Evolutionary conservation across 1,140 invertebrate species (phyloP).

Genomic region (Drosophila kikkawai): DNA sequence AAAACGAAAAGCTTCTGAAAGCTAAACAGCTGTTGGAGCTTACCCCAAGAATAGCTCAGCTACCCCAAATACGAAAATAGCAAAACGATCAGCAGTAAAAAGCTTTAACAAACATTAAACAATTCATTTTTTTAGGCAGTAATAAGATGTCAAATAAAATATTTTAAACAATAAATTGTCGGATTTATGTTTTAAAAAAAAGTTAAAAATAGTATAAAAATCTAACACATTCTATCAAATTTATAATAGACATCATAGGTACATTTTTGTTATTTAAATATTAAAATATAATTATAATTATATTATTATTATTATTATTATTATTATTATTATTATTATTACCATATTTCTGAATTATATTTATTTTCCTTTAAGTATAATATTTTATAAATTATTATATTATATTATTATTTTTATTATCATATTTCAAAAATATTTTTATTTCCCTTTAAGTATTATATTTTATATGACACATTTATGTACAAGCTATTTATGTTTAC

Average conservation of each 20-base stretch:
- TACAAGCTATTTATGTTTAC: conserved; percentile 10
- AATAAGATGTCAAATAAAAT: not conserved
- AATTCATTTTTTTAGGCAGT: too few relatives aligned
- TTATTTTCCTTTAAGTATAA: too few relatives aligned
- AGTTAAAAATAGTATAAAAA: too few relatives aligned
- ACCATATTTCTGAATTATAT: too few relatives aligned
- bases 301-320: not conserved
- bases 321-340: not conserved
- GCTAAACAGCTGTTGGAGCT: conserved; percentile 1
- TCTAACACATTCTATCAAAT: too few relatives aligned
- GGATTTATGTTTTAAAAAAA: not conserved
- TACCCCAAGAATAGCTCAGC: not conserved
- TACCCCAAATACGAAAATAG: not conserved
- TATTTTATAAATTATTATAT: too few relatives aligned
- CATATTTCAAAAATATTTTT: too few relatives aligned
- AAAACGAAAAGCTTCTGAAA: conserved; percentile 16
- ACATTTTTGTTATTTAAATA: not conserved
- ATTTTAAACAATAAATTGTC: not conserved
- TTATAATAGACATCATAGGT: too few relatives aligned
- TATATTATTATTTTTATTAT: not conserved
- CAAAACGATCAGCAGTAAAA: not conserved
- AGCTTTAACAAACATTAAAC: not conserved
- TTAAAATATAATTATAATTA: too few relatives aligned
- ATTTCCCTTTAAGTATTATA: not conserved
- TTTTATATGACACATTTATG: not conserved